Base-by-base conservation (phyloP, 2,888 invertebrate species). In the Trypoxylon attenuatum region DNA sequence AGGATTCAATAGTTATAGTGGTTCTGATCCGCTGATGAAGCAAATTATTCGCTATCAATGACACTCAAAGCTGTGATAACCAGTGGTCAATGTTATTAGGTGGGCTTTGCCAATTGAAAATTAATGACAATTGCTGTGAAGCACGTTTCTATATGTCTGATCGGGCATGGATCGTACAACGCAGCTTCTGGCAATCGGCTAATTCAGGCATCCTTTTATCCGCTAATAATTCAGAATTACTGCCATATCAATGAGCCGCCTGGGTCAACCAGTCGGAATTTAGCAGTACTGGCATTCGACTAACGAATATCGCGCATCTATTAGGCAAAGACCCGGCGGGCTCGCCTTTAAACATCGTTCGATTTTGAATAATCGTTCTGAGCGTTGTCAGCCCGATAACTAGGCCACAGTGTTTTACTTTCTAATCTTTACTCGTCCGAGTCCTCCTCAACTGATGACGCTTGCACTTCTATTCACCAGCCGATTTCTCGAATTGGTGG, bases 151-250 rank as follows among this genome's bases (percentile, higher is more conserved):
- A 43, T 27, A 33, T 23, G 19, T 23, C 45, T 22, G 33, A 27
- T 56, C 46, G 38, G 46, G 52, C 41, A 58, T 69, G 57, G 62
- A 68, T 60, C 57, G 56, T 57, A 52, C 52, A 16, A 10, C 60
- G 21, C 46, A 50, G 65, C 59, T 71, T 65, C 62, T 60, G 52
- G 33, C 27, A 56, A 22, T 6, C 38, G 25, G 46, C 57, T 69
- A 72, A 72, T 72, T 65, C 52, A 25, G 41, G 33, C 41, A 43
- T 23, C 46, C 57, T 52, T 55, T 56, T 33, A 43, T 29, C 29
- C 15, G 42, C 49, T 38, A 47, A 69, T 73, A 65, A 69, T 60
- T 66, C 71, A 62, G 60, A 60, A 71, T 73, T 69, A 63, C 51
- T 41, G 29, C 15, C 45, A 39, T 23, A 29, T 25, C 62, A 49